Percentiles rank a stretch among this genome's conserved stretches.
Evolutionary conservation across 2,113 vertebrate species (phyloP).

Genomic region (Corythoichthys haematopterus): DNA sequence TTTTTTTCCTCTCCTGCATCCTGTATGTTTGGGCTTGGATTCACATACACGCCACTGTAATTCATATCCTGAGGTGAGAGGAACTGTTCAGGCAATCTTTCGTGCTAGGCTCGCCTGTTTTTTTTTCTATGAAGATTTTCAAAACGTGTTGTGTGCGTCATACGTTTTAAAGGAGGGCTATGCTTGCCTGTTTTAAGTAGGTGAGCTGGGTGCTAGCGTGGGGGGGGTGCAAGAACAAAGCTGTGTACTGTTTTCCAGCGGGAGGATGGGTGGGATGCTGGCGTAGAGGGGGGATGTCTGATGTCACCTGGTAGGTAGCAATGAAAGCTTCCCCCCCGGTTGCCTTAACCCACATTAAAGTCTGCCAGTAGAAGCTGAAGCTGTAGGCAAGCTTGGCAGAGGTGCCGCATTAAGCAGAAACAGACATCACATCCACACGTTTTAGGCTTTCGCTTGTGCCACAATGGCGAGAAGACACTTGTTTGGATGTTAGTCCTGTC

Average conservation of each 20-base stretch:
- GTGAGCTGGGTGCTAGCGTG: neutral
- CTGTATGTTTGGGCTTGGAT: conserved; percentile 36
- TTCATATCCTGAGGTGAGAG: conserved; percentile 27
- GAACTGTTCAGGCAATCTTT: conserved; percentile 33
- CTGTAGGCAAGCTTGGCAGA: conserved; percentile 69
- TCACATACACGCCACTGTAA: conserved; percentile 28
- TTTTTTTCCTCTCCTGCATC: conserved; percentile 17
- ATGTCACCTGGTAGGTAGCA: conserved; percentile 73
- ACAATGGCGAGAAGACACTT: conserved; percentile 39
- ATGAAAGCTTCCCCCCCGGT: conserved; percentile 65
- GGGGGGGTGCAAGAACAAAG: conserved; percentile 66
- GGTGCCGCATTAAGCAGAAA: conserved; percentile 57
- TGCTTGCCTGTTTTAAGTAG: conserved; percentile 44
- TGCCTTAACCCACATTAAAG: conserved; percentile 72
- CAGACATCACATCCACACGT: conserved; percentile 52
- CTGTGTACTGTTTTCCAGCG: conserved; percentile 67
- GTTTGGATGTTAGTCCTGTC: conserved; percentile 36
- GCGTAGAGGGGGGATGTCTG: conserved; percentile 56
- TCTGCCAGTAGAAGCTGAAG: conserved; percentile 60
- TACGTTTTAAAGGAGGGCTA: conserved; percentile 44
- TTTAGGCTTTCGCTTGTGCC: conserved; percentile 51
- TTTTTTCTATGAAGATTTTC: conserved; percentile 19
- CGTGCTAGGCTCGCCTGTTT: conserved; percentile 23
- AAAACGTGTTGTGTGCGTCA: conserved; percentile 37
- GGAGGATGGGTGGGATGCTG: conserved; percentile 60